A percentile compares a stretch with the other conserved stretches of the same genome.
Evolutionary conservation across 1,140 invertebrate species (phyloP).

Genomic region (Drosophila orosa): DNA sequence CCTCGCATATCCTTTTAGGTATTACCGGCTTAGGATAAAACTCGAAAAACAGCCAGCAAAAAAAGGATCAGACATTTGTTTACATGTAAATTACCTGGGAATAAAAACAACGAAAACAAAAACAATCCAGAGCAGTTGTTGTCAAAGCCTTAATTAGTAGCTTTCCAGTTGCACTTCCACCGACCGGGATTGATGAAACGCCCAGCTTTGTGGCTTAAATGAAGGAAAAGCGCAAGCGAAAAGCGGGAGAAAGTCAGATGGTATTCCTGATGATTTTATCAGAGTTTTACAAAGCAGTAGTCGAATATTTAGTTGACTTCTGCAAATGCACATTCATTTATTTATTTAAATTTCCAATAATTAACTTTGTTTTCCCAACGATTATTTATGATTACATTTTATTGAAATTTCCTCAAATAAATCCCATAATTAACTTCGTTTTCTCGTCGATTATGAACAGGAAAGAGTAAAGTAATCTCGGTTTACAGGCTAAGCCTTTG

Average conservation of each 20-base stretch:
- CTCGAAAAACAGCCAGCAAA: background rate
- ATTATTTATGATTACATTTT: too few species aligned
- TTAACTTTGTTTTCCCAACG: background rate
- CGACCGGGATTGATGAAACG: slow-evolving; percentile 1
- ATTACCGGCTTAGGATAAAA: background rate
- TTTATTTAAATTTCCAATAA: background rate
- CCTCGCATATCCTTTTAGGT: background rate
- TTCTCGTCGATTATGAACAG: background rate
- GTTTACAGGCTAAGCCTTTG: background rate
- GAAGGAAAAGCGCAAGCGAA: background rate
- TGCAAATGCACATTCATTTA: background rate
- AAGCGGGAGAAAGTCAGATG: background rate
- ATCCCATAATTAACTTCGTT: background rate
- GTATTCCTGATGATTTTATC: slow-evolving; percentile 7
- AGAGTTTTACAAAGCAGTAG: background rate
- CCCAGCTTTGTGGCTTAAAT: slow-evolving; percentile 1
- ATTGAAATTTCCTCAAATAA: too few species aligned
- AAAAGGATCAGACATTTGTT: slow-evolving; percentile 62
- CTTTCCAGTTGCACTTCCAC: slow-evolving; percentile 16
- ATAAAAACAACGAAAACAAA: slow-evolving; percentile 26
- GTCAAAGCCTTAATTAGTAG: slow-evolving; percentile 42
- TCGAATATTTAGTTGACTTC: background rate
- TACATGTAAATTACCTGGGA: slow-evolving; percentile 68
- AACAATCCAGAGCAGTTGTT: background rate
- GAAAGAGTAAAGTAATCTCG: background rate